Conservation (phyloP, 2,888 invertebrate genomes). For the Busseola fusca region DNA sequence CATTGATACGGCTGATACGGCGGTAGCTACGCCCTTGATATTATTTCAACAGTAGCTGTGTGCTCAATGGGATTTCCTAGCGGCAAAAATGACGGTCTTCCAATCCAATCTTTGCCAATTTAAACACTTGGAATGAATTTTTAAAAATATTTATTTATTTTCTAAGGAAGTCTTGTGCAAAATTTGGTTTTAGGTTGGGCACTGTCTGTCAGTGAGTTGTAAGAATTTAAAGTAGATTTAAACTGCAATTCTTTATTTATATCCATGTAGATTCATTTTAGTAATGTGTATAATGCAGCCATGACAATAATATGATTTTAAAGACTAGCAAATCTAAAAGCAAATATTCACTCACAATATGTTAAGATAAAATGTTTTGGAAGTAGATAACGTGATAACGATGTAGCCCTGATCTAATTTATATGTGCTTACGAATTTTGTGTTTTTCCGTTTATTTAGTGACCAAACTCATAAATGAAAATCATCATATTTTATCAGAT, state of each 20-base stretch:
- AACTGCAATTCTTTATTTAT: constrained; percentile 1
- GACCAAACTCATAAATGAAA: neutral
- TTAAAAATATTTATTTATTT: neutral
- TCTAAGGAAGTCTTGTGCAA: neutral
- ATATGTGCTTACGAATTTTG: constrained; percentile 5
- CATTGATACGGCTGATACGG: too few species aligned
- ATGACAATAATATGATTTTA: constrained; percentile 1
- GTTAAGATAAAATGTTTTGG: constrained; percentile 43
- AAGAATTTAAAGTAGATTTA: neutral
- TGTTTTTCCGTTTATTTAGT: constrained; percentile 4
- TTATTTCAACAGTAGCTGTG: too few species aligned
- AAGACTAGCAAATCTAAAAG: constrained; percentile 30
- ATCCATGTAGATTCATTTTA: neutral
- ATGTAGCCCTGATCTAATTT: constrained; percentile 55
- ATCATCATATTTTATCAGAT: constrained; percentile 3
- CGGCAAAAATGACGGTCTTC: neutral
- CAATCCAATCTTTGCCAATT: neutral
- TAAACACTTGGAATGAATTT: neutral
- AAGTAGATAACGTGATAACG: constrained; percentile 53
- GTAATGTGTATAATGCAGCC: neutral
- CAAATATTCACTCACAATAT: constrained; percentile 33
- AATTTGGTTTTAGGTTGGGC: neutral
- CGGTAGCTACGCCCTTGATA: too few species aligned
- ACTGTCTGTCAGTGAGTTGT: neutral
- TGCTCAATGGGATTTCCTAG: neutral